Base-by-base conservation (phyloP, 2,797 vertebrate species). In the Molossus alvarezi region DNA sequence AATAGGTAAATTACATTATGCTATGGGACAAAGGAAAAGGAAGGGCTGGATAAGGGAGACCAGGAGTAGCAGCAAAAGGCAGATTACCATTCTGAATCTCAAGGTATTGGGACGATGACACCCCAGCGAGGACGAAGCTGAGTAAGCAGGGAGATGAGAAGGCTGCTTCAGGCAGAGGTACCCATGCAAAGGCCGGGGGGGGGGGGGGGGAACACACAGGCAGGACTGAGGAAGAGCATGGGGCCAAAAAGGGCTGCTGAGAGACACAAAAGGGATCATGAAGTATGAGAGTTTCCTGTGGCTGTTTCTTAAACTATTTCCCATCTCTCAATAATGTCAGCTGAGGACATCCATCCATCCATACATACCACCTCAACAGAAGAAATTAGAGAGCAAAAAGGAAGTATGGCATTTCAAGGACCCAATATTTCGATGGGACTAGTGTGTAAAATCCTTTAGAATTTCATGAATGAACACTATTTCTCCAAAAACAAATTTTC, bases 401-500 rank as follows among this genome's bases (percentile, higher is more conserved):
- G 23, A 55, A 85, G 10, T 25, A 25, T 2, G 58, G 33, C 13
- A 62, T n/a, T 85, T 4, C 7, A 37, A 37, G 10, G 53, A 67
- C 3, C 53, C 51, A 77, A 11, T 33, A 86, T 60, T 37, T 57
- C 64, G 33, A 82, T 6, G 37, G 17, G 67, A 83, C 37, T 60
- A 27, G 1, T 3, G 4, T 12, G 4, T 6, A 55, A 90, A 45
- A 67, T 21, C 21, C 60, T 83, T 92, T 12, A 84, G 64, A 75
- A 84, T 58, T 80, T 90, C 25, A 33, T 21, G 5, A 58, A 82
- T 14, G 60, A 79, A 80, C 48, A 37, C 18, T 14, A 48, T 45
- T 75, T 88, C n/a, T 86, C 85, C 83, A 76, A 79, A 79, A 72
- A 53, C 69, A n/a, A 85, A n/a, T 76, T 88, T 82, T 27, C 83